Base-by-base conservation (phyloP, 2,113 vertebrate species). In the Paradisaea rubra region DNA sequence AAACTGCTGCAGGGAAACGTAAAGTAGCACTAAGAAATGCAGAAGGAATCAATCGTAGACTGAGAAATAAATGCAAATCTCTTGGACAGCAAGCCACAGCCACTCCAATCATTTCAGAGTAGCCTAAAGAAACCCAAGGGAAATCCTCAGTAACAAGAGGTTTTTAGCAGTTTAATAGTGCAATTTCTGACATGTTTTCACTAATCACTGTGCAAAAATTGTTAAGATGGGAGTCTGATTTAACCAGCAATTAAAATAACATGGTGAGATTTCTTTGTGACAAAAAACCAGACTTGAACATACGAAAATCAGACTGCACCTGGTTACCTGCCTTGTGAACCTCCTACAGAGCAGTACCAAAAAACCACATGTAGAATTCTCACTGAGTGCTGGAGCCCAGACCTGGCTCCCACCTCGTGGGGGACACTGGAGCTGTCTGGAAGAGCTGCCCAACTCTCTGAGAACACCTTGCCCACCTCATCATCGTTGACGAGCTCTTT, bases 401-500 rank as follows among this genome's bases (percentile, higher is more conserved):
- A 86, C 18, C 68, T 49, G 47, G 80, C 45, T 81, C 47, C 70
- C 87, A 19, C 15, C 6, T 57, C 20, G 2, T 10, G 20, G 41
- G 2, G 59, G 39, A 18, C 7, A 20, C 13, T 9, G 47, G 72
- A 81, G 65, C 59, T 50, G 41, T 47, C 15, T 66, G 39, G 24
- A 79, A 89, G 47, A 92, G 57, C 2, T 79, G 25, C 41, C 30
- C 0, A 4, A 2, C 10, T 16, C 20, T 13, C 10, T 53, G 52
- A 28, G 16, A 50, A 80, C 66, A 42, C 9, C 63, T 42, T 54
- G 30, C 97, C 96, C 92, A 99, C 99, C 99, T 99, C 99, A 61
- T 99, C 99, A 47, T 99, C 99, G 20, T 99, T 99, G 96, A 99
- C 99, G 3, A 99, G 98, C 96, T 99, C 99, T 96, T 99, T 99